These are phyloP conservation scores for Mesoclemmys tuberculata DNA, from an alignment of 2,113 vertebrate genomes.

Conservation along the genomic window DNA sequence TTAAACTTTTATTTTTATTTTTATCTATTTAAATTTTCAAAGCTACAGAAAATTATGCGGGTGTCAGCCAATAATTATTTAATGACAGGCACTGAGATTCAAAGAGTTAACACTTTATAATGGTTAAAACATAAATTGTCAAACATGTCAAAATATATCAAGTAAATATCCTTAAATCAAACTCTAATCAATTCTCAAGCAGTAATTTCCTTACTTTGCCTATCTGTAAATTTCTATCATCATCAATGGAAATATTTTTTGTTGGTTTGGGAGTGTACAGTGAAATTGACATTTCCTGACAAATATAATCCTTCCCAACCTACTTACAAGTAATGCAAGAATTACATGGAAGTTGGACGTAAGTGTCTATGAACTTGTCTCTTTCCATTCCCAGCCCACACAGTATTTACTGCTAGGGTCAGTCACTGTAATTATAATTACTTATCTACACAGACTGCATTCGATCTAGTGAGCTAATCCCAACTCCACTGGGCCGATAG, in stretches of 20 bases:
- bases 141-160: background rate
- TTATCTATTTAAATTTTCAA: background rate
- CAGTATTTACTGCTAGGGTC: background rate
- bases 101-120: background rate
- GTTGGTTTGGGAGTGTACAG: background rate
- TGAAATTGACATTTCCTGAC: background rate
- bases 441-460: accelerated
- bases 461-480: background rate
- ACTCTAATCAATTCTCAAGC: background rate
- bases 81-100: background rate
- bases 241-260: background rate
- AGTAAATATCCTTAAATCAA: background rate
- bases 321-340: background rate
- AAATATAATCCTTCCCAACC: background rate
- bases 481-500: background rate
- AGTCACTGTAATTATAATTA: background rate
- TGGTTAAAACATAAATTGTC: background rate
- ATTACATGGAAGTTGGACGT: background rate
- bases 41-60: background rate
- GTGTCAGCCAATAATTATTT: background rate
- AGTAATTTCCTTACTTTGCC: background rate
- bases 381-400: too few species aligned
- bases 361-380: background rate
- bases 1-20: background rate
- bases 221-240: background rate